phyloP scores from a whole-genome alignment of 1,140 invertebrate genomes.

The Euura lappo region DNA sequence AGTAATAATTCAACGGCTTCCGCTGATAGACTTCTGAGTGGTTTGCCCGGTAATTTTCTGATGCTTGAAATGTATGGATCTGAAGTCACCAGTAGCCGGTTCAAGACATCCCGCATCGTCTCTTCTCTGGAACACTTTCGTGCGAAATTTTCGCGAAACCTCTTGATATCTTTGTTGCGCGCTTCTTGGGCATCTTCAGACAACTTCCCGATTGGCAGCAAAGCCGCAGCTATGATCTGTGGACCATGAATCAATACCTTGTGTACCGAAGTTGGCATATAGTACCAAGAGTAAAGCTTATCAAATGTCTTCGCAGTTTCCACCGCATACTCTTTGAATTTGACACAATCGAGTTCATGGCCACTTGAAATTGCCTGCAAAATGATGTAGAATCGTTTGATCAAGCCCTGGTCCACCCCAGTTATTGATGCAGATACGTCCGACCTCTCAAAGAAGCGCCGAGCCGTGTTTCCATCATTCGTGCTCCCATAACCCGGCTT shows the following conservation, averaged over 20 bases:
- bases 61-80: slow-evolving; percentile 23
- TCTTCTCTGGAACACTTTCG: slow-evolving; percentile 36
- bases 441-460: slow-evolving; percentile 44
- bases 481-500: slow-evolving; percentile 38
- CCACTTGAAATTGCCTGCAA: slow-evolving; percentile 36
- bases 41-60: too few relatives aligned
- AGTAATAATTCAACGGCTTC: too few relatives aligned
- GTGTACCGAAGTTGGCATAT: slow-evolving; percentile 29
- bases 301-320: slow-evolving; percentile 12
- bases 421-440: slow-evolving; percentile 41
- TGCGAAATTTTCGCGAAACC: slow-evolving; percentile 32
- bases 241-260: slow-evolving; percentile 36
- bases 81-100: slow-evolving; percentile 33
- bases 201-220: slow-evolving; percentile 44
- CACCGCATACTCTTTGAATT: slow-evolving; percentile 19
- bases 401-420: slow-evolving; percentile 44
- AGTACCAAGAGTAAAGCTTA: slow-evolving; percentile 23
- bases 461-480: slow-evolving; percentile 51
- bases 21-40: too few relatives aligned
- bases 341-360: slow-evolving; percentile 23
- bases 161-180: slow-evolving; percentile 41
- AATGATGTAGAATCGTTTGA: slow-evolving; percentile 41
- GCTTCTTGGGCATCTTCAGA: slow-evolving; percentile 47
- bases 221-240: slow-evolving; percentile 30
- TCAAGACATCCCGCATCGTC: slow-evolving; percentile 40